Evolutionary conservation across 1,140 invertebrate species (phyloP), one percentile per base, ranked within the genome.

Genomic region (Bicyclus anynana): DNA sequence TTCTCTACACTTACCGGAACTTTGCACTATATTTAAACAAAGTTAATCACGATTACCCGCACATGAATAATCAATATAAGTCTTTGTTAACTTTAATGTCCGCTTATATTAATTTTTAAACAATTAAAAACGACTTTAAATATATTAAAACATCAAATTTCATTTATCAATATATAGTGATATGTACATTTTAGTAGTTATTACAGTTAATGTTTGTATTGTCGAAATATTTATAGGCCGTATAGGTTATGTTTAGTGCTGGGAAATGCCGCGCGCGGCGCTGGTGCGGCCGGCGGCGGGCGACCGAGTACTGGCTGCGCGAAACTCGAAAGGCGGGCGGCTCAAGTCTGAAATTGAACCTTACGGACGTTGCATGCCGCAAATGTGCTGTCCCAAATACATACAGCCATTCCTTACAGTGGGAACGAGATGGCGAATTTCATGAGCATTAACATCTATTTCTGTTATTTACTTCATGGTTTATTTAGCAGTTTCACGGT

Each of bases 241-340:
- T 66, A 62, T 54, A 82, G 84, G 80, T 84, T 83, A 87, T 80
- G 77, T 75, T 63, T 74, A 72, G 69, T 73, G 62, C 60, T 55
- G 27, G 58, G 46, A 49, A 35, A 29, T 37, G 67, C 74, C 77
- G 72, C 76, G 80, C 73, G 72, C 70, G 74, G 77, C 80, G 80
- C 77, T 80, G 58, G 50, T 63, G 76, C 81, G 70, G 64, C 72
- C 72, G 73, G 64, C 74, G 72, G 63, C 61, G 72, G 77, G 75
- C 80, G 71, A 86, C 81, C n/a, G n/a, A n/a, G n/a, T n/a, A n/a
- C n/a, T 84, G 80, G 77, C 53, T 69, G 69, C 69, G 69, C 68
- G 59, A 80, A n/a, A n/a, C n/a, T n/a, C n/a, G n/a, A n/a, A n/a
- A 68, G 76, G 83, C 80, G 79, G 78, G 72, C 72, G 72, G 68